Conservation (phyloP, 2,797 vertebrate genomes). For the Cyclopterus lumpus region DNA sequence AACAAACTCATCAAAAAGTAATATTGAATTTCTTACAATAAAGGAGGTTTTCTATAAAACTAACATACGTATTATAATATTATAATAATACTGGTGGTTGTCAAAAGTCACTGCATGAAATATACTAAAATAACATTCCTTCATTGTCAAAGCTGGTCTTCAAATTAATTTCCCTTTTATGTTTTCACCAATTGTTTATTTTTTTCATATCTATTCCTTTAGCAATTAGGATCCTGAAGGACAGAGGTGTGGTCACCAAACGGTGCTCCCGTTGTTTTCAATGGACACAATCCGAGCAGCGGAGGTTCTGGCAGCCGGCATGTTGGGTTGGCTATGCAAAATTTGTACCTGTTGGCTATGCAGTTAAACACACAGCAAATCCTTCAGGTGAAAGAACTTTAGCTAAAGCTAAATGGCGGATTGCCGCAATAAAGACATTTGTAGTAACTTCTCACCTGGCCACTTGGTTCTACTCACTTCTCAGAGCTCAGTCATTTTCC, state of each 20-base stretch:
- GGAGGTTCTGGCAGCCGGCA: constrained; percentile 40
- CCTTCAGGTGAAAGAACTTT: not conserved
- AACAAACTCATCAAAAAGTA: not conserved
- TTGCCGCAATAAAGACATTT: not conserved
- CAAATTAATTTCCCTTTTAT: not conserved
- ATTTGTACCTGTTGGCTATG: not conserved
- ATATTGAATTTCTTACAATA: not conserved
- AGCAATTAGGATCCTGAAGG: not conserved
- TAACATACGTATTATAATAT: not conserved
- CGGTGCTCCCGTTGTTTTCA: constrained; percentile 51
- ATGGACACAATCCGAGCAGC: constrained; percentile 36
- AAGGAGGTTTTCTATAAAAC: not conserved
- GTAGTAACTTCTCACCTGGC: not conserved
- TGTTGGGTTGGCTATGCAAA: too few relatives aligned
- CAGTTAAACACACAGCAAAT: not conserved
- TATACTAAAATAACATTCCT: not conserved
- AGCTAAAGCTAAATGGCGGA: not conserved
- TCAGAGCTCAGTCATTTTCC: constrained; percentile 8
- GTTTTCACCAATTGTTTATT: not conserved
- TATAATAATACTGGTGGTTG: not conserved
- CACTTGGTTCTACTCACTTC: not conserved
- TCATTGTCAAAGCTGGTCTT: not conserved
- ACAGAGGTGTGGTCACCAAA: constrained; percentile 41
- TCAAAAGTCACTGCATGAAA: not conserved
- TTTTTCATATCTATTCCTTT: not conserved